Conservation (phyloP, 2,797 vertebrate species). For the Sebastes ruberrimus region DNA sequence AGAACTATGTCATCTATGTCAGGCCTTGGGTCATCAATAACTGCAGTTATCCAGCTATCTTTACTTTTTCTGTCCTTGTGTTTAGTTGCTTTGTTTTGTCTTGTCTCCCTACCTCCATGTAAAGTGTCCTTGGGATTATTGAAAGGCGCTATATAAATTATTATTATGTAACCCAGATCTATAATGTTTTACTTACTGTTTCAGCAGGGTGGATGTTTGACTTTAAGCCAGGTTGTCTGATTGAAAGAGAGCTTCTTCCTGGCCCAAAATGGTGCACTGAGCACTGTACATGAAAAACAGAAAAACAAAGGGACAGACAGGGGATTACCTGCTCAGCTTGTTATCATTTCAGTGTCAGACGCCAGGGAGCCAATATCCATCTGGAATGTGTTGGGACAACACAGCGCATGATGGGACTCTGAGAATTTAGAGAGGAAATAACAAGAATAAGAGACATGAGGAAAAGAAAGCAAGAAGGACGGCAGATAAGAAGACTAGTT, state of each 20-base stretch:
- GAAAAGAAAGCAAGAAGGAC: background rate
- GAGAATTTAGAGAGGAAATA: background rate
- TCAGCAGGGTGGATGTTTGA: background rate
- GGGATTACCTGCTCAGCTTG: constrained; percentile 32
- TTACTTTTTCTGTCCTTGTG: too few species aligned
- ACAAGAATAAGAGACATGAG: background rate
- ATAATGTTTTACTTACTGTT: background rate
- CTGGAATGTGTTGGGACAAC: constrained; percentile 41
- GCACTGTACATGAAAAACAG: background rate
- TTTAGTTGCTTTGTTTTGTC: too few species aligned
- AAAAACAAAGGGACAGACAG: constrained; percentile 8
- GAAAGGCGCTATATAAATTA: too few species aligned
- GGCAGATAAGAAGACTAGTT: background rate
- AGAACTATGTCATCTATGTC: background rate
- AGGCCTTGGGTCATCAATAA: too few species aligned
- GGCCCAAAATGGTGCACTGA: background rate
- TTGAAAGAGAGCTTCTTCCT: background rate
- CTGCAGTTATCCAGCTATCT: too few species aligned
- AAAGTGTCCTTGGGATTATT: too few species aligned
- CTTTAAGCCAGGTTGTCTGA: background rate
- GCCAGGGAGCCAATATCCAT: constrained; percentile 25
- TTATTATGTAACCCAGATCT: background rate
- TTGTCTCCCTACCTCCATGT: too few species aligned
- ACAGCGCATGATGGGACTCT: constrained; percentile 1
- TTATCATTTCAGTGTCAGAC: constrained; percentile 22